phyloP scores from a whole-genome alignment of 1,140 invertebrate genomes.

The Oncopodura yosiiana region DNA sequence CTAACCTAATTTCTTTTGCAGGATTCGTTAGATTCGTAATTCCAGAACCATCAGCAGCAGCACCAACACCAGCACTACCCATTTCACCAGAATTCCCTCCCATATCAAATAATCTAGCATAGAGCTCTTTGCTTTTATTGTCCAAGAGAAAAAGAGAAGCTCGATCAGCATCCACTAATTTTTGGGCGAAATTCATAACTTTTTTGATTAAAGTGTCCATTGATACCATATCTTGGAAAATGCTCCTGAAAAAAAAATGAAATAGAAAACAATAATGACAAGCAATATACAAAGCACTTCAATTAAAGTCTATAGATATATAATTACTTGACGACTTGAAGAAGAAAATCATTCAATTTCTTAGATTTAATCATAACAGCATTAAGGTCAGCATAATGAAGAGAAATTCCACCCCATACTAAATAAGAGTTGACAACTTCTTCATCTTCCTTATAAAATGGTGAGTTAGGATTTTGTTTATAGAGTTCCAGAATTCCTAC shows the following conservation, averaged over 20 bases:
- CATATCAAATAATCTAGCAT: slow-evolving; percentile 60
- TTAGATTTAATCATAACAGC: slow-evolving; percentile 45
- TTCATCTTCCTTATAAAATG: slow-evolving; percentile 56
- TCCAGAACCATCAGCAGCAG: slow-evolving; percentile 10
- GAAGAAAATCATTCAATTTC: slow-evolving; percentile 49
- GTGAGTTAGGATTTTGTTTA: slow-evolving; percentile 38
- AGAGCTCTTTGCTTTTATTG: slow-evolving; percentile 58
- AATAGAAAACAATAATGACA: neutral
- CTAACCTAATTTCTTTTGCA: slow-evolving; percentile 37
- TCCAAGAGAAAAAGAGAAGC: slow-evolving; percentile 68
- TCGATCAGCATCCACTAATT: slow-evolving; percentile 67
- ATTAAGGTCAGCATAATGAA: slow-evolving; percentile 44
- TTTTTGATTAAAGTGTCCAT: slow-evolving; percentile 72
- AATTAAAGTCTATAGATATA: slow-evolving; percentile 42
- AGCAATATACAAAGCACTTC: slow-evolving; percentile 10
- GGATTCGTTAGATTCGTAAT: slow-evolving; percentile 18
- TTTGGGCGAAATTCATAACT: slow-evolving; percentile 71
- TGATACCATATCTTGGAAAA: slow-evolving; percentile 72
- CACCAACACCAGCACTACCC: neutral
- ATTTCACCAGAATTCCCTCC: slow-evolving; percentile 17
- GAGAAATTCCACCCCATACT: slow-evolving; percentile 51
- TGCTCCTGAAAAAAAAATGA: slow-evolving; percentile 43
- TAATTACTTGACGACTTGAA: slow-evolving; percentile 50
- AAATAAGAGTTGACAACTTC: slow-evolving; percentile 53
- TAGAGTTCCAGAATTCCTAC: slow-evolving; percentile 47